A percentile compares a stretch with the other conserved stretches of the same genome.
Conservation (phyloP, 2,797 vertebrate genomes). For the Melanotaenia parkinsoni region DNA sequence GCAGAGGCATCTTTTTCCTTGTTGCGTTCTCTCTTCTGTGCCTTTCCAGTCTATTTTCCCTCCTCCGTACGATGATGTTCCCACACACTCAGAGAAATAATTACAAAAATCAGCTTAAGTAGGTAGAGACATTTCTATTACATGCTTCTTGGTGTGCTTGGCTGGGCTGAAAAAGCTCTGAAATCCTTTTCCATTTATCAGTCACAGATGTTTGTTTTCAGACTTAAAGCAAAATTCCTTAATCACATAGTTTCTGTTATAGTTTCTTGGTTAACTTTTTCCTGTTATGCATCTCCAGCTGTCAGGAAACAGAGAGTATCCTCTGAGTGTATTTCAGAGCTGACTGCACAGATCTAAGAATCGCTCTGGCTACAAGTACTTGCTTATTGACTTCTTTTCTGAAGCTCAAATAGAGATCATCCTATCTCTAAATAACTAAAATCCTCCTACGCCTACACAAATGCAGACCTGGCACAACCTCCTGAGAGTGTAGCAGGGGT, state of each 20-base stretch:
- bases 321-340: constrained; percentile 19
- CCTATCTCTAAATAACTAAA: constrained; percentile 50
- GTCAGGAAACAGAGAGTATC: constrained; percentile 19
- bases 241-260: constrained; percentile 48
- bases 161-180: constrained; percentile 48
- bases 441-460: constrained; percentile 53
- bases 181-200: constrained; percentile 48
- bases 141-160: constrained; percentile 60
- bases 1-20: constrained; percentile 21
- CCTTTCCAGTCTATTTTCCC: constrained; percentile 6
- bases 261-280: constrained; percentile 51
- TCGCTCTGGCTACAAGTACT: constrained; percentile 34
- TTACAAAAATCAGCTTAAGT: constrained; percentile 76
- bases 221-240: constrained; percentile 50
- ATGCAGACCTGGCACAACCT: constrained; percentile 60
- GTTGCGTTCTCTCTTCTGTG: background rate
- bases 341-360: constrained; percentile 42
- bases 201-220: constrained; percentile 61
- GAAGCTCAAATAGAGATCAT: constrained; percentile 55
- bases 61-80: constrained; percentile 33
- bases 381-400: constrained; percentile 66
- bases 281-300: constrained; percentile 42
- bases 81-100: constrained; percentile 66
- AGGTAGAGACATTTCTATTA: constrained; percentile 74
- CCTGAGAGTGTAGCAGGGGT: constrained; percentile 28